Base-by-base conservation (phyloP, 2,797 vertebrate species). In the Geotrypetes seraphini region DNA sequence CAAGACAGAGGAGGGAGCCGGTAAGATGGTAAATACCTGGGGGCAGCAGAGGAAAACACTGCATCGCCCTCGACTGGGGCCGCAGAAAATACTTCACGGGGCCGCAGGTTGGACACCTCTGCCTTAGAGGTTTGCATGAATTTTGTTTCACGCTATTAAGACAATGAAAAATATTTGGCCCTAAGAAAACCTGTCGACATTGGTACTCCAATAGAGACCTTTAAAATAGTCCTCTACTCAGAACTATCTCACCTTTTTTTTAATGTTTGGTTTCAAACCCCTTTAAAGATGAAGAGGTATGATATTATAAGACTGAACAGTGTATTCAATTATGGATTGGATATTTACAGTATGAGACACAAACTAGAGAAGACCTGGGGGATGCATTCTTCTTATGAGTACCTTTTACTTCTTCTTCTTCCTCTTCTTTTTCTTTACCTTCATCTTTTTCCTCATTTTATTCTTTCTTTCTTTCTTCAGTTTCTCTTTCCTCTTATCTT, bases 371-470 rank as follows among this genome's bases (percentile, higher is more conserved):
- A 0, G 16, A 29, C 31, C 5, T 53, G 38, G 41, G 43, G 47
- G 8, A 22, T 25, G 25, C 53, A 15, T 24, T 42, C 25, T 43
- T 30, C 31, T 28, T 37, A 22, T 10, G 15, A 22, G 8, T 41
- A 11, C 7, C 51, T 53, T 56, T 43, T 25, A 35, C 57, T 56
- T n/a, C n/a, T n/a, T n/a, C n/a, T n/a, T n/a, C n/a, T n/a, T n/a
- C n/a, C n/a, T n/a, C n/a, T n/a, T n/a, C n/a, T n/a, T n/a, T n/a
- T n/a, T n/a, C n/a, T n/a, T n/a, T n/a, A n/a, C n/a, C n/a, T n/a
- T n/a, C n/a, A n/a, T n/a, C n/a, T n/a, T n/a, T n/a, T n/a, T n/a
- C n/a, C n/a, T n/a, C n/a, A n/a, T n/a, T n/a, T n/a, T n/a, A n/a
- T n/a, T n/a, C n/a, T n/a, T n/a, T n/a, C n/a, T n/a, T n/a, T n/a